phyloP scores from a whole-genome alignment of 2,113 vertebrate species.

The Sardina pilchardus region DNA sequence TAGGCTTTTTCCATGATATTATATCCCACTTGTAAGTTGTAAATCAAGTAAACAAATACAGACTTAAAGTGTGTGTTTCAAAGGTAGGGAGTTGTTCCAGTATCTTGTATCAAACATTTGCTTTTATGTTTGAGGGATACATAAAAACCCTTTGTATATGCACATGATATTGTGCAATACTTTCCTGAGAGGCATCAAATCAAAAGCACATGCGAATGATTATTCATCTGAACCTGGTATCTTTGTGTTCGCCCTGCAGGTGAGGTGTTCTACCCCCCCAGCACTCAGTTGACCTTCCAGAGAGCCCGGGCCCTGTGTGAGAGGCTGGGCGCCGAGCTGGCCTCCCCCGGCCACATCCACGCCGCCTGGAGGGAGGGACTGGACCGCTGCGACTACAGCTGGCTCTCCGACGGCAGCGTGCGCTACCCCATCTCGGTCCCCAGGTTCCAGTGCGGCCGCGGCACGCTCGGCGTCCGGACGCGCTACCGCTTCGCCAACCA shows the following conservation, averaged over 20 bases:
- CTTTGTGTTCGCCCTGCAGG: slow-evolving; percentile 64
- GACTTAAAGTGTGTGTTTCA: not conserved
- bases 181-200: not conserved
- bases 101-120: not conserved
- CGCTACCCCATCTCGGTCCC: slow-evolving; percentile 89
- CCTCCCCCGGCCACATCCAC: slow-evolving; percentile 84
- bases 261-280: slow-evolving; percentile 80
- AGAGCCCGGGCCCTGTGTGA: slow-evolving; percentile 76
- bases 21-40: not conserved
- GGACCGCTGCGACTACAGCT: slow-evolving; percentile 89
- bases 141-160: not conserved
- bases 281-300: slow-evolving; percentile 71
- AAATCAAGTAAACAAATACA: not conserved
- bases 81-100: not conserved
- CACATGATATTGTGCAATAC: not conserved
- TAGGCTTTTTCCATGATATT: too few relatives aligned
- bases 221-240: not conserved
- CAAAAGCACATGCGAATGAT: not conserved
- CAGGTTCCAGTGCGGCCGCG: slow-evolving; percentile 86
- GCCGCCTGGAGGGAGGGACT: slow-evolving; percentile 89
- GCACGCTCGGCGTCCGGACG: slow-evolving; percentile 89
- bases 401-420: slow-evolving; percentile 89
- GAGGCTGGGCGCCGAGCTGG: slow-evolving; percentile 67
- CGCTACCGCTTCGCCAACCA: slow-evolving; percentile 88
- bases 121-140: not conserved